Evolutionary conservation across 2,113 vertebrate genomes (phyloP), one percentile per base, ranked within the genome.

Genomic region (Pagrus major): DNA sequence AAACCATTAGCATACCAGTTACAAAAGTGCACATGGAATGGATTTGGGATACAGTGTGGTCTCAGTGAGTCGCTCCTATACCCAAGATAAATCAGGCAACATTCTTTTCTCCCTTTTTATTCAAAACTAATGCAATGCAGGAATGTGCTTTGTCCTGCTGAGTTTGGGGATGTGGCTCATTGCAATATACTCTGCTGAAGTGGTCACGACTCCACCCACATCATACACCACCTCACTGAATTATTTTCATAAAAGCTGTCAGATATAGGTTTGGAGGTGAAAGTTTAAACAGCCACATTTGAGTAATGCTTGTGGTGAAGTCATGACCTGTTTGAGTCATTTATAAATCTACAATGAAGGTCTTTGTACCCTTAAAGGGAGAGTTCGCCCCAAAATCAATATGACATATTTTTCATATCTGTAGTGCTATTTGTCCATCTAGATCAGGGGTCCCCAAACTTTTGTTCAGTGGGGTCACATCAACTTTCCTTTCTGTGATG

Each of bases 111-210:
- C 51, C 10, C 0, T 16, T 42, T 71, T 78, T 35, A 47, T 74
- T 61, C 60, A 42, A n/a, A 69, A 46, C 33, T 56, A 72, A 81
- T 86, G 56, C 3, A 5, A 66, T 80, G 77, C 78, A 87, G 85
- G 88, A 90, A 89, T 89, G 88, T 64, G 46, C 69, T 87, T 83
- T 70, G 68, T 77, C 69, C 78, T 0, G 10, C 71, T 65, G 81
- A 35, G 64, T 80, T 80, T 54, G 31, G 39, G 49, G 76, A 63
- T 49, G 35, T 27, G 15, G 49, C 31, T 75, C 61, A 21, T 56
- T 70, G 55, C 60, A 65, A 41, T 3, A 6, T 47, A 47, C 33
- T 63, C 31, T 31, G 25, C 46, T 27, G 20, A 37, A 64, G 20
- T 55, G 70, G 55, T 37, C 51, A 8, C 5, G 2, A 51, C 59